Evolutionary conservation across 2,888 invertebrate species (phyloP).

Genomic region (Drosophila subsilvestris): DNA sequence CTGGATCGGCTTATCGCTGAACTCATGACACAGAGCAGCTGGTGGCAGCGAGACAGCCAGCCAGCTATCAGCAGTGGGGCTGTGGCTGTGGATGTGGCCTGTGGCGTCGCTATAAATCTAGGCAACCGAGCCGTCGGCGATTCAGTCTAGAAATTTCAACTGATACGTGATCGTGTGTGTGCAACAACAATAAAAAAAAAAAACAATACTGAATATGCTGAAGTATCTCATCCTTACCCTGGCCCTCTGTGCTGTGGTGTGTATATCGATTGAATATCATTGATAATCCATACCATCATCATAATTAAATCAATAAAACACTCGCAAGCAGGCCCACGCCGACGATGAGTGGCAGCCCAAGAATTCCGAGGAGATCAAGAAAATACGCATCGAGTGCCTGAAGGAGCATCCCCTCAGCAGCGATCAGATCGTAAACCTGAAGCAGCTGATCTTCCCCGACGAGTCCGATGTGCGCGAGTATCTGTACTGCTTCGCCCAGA

Average conservation of each 20-base stretch:
- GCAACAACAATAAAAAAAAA: background rate
- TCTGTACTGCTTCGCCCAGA: constrained; percentile 74
- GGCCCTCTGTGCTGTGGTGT: constrained; percentile 61
- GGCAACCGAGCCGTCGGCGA: constrained; percentile 11
- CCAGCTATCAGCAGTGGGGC: constrained; percentile 7
- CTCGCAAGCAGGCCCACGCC: constrained; percentile 58
- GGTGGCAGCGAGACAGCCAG: constrained; percentile 10
- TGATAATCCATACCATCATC: background rate
- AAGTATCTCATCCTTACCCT: constrained; percentile 60
- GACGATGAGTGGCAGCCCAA: constrained; percentile 79
- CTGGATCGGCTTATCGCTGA: constrained; percentile 32
- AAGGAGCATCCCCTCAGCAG: constrained; percentile 64
- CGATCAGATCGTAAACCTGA: constrained; percentile 68
- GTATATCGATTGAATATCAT: constrained; percentile 28
- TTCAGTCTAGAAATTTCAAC: constrained; percentile 46
- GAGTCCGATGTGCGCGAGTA: constrained; percentile 78
- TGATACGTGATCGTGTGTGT: constrained; percentile 39
- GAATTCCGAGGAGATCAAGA: constrained; percentile 72
- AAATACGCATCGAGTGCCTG: constrained; percentile 74
- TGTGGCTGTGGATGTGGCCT: background rate
- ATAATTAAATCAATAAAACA: background rate
- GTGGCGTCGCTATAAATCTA: constrained; percentile 50
- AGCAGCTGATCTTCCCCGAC: constrained; percentile 73
- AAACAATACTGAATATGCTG: constrained; percentile 42
- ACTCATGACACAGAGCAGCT: constrained; percentile 35